These are phyloP conservation scores for Agraylea sexmaculata DNA, from an alignment of 1,140 invertebrate genomes.

Conservation along the genomic window DNA sequence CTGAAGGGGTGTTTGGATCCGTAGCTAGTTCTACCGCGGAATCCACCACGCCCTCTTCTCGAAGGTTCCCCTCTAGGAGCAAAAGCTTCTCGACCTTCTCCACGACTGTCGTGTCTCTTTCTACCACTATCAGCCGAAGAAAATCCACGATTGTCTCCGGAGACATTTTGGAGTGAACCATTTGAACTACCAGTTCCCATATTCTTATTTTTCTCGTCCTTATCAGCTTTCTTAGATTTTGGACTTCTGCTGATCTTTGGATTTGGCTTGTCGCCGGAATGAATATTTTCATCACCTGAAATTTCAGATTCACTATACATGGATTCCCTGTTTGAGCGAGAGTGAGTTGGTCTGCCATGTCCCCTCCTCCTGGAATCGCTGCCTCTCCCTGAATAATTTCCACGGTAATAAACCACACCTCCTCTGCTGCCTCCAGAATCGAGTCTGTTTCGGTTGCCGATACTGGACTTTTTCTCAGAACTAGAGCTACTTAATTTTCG, in stretches of 20 bases:
- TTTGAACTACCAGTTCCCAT: slow-evolving; percentile 23
- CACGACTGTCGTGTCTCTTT: slow-evolving; percentile 25
- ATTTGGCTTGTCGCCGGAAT: slow-evolving; percentile 27
- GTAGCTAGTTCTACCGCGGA: slow-evolving; percentile 35
- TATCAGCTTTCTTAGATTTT: slow-evolving; percentile 41
- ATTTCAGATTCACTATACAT: slow-evolving; percentile 41
- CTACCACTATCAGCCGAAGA: neutral
- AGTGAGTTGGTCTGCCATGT: slow-evolving; percentile 29
- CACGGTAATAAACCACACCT: slow-evolving; percentile 33
- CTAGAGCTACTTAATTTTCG: slow-evolving; percentile 39
- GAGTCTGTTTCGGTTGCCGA: slow-evolving; percentile 14
- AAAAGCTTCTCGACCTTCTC: slow-evolving; percentile 47
- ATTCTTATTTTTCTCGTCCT: slow-evolving; percentile 43
- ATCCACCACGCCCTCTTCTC: slow-evolving; percentile 58
- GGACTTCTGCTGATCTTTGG: slow-evolving; percentile 29
- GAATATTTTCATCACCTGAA: slow-evolving; percentile 44
- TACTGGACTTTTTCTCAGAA: slow-evolving; percentile 33
- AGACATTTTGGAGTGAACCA: slow-evolving; percentile 18
- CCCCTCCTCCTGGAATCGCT: slow-evolving; percentile 32
- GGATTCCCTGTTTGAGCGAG: slow-evolving; percentile 22
- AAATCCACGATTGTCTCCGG: slow-evolving; percentile 25
- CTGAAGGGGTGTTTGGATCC: slow-evolving; percentile 64
- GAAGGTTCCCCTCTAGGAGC: slow-evolving; percentile 74
- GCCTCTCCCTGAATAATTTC: slow-evolving; percentile 32
- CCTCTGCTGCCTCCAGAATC: slow-evolving; percentile 25